Base-by-base conservation (phyloP, 2,113 vertebrate genomes). In the Phycodurus eques region DNA sequence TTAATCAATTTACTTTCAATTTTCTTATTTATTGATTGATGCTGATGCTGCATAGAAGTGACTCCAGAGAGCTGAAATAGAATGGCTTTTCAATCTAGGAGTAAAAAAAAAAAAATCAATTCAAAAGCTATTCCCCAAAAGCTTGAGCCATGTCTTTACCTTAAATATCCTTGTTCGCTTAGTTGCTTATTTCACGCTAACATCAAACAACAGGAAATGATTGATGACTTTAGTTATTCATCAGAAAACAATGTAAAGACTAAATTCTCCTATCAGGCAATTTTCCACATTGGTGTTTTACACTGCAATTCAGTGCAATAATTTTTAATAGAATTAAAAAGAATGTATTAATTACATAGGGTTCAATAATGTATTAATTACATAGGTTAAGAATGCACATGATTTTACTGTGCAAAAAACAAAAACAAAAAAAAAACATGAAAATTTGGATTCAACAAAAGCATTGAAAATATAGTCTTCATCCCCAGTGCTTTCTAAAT, bases 21-120 rank as follows among this genome's bases (percentile, higher is more conserved):
- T 85, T 88, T 71, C 62, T 31, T 72, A 69, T 63, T 75, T 80
- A 85, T 84, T 83, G 76, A 88, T 85, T 68, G 60, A 49, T 68
- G 71, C 74, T 72, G 87, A 83, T 78, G 44, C 74, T 77, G 75
- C 83, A 79, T 43, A 51, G 78, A 74, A 67, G 77, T 75, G 71
- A 75, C 75, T 81, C 75, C 68, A 51, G 49, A 74, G 67, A 80
- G 75, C 59, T 22, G 66, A 72, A 75, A 56, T 65, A 68, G 78
- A 86, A 87, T 79, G 51, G 71, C 65, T 81, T 88, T 83, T 81
- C 59, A 72, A 76, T 74, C 78, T 68, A 27, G 35, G 77, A 74
- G 62, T 77, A 64, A 71, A 66, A 27, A 27, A 27, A 27, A 27
- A 69, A 72, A 67, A 71, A 80, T 83, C 76, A 68, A 70, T 80